Percentiles rank a stretch among this genome's conserved stretches.
phyloP scores from a whole-genome alignment of 2,113 vertebrate species.

The Craseonycteris thonglongyai region DNA sequence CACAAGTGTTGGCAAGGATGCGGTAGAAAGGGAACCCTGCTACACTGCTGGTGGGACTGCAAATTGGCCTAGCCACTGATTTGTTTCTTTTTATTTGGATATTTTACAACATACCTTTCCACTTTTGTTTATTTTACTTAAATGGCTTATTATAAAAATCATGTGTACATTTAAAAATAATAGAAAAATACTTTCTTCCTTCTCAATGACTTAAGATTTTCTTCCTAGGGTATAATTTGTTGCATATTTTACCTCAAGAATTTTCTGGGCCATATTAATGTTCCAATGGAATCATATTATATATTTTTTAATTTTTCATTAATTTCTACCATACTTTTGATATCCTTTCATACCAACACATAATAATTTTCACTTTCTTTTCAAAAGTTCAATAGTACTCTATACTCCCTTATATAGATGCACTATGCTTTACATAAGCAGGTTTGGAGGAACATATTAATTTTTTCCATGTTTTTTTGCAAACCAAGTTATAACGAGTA shows the following conservation, averaged over 20 bases:
- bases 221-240: not conserved
- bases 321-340: not conserved
- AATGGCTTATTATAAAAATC: not conserved
- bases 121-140: not conserved
- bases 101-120: not conserved
- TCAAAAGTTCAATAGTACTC: not conserved
- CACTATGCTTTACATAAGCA: not conserved
- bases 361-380: not conserved
- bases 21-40: too few species aligned
- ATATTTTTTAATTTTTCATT: not conserved
- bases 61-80: too few species aligned
- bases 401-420: not conserved
- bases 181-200: not conserved
- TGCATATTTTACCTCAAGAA: not conserved
- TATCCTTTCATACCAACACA: not conserved
- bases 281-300: not conserved
- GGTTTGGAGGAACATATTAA: not conserved
- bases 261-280: not conserved
- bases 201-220: not conserved
- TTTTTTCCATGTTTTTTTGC: not conserved
- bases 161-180: not conserved
- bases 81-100: not conserved
- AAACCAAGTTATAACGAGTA: not conserved
- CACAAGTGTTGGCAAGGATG: too few species aligned
- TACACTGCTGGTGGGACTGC: too few species aligned